Evolutionary conservation across 2,113 vertebrate genomes (phyloP), one percentile per base, ranked within the genome.

Genomic region (Spermophilus dauricus): DNA sequence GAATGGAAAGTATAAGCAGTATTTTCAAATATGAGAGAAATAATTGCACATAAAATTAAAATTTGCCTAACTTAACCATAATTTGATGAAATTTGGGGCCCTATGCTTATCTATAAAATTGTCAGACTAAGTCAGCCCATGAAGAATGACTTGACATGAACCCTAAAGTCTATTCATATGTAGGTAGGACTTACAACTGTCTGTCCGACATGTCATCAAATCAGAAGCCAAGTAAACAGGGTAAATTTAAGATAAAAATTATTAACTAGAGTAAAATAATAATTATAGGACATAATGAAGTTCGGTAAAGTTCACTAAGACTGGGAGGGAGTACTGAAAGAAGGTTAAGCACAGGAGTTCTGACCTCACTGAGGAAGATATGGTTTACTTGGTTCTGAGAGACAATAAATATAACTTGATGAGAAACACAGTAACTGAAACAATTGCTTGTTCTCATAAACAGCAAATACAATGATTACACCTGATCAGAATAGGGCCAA

Each of bases 1-100:
- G 32, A 89, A 92, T 92, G 39, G 11, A 82, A 18, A 85, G 12
- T 32, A 76, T 22, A 91, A 90, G 26, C 11, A 72, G 32, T 0
- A 72, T 83, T 82, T 69, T 96, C 26, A 88, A 96, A 76, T 76
- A 9, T 45, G 78, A 92, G 5, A 61, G 3, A 77, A 42, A 81
- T n/a, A 24, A 81, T 63, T 91, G 1, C 6, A 77, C 18, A 5
- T 42, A 70, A 81, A 70, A 77, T 73, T 39, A 26, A 61, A 26
- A 39, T 39, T 39, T 82, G n/a, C 26, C 26, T 39, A 82, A 28
- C 14, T 82, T 39, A 82, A 28, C 8, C 58, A 77, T 7, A 78
- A 51, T 61, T 72, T 80, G 20, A 10, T 89, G 83, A 87, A 51
- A 58, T 67, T 61, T 73, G 3, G 7, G 34, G 26, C 67, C 26